These are phyloP conservation scores for Sminthurinus aureus DNA, from an alignment of 2,888 invertebrate genomes.

Conservation along the genomic window DNA sequence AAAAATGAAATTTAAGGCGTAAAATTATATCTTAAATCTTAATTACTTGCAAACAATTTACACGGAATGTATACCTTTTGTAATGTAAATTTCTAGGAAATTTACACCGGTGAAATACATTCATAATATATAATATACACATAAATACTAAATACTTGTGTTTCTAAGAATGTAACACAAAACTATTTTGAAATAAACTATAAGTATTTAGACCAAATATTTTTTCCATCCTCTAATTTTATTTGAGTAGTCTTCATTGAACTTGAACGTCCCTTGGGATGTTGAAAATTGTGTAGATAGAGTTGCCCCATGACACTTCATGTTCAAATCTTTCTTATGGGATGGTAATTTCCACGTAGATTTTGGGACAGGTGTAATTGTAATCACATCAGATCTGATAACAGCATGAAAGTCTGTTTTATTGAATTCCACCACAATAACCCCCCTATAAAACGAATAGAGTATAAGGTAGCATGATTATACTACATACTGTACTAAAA, in stretches of 20 bases:
- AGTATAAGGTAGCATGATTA: no score
- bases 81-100: no score
- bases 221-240: not conserved
- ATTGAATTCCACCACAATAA: not conserved
- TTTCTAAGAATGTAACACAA: no score
- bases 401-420: not conserved
- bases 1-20: no score
- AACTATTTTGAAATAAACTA: not conserved
- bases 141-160: no score
- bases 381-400: not conserved
- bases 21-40: no score
- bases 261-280: not conserved
- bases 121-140: no score
- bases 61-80: no score
- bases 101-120: no score
- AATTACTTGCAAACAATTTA: no score
- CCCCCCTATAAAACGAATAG: not conserved
- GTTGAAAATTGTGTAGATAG: not conserved
- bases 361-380: not conserved
- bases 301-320: not conserved
- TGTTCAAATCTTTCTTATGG: not conserved
- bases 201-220: no score
- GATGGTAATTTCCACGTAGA: not conserved
- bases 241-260: not conserved
- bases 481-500: no score